Evolutionary conservation across 2,113 vertebrate genomes (phyloP).

Genomic region (Takifugu bimaculatus): DNA sequence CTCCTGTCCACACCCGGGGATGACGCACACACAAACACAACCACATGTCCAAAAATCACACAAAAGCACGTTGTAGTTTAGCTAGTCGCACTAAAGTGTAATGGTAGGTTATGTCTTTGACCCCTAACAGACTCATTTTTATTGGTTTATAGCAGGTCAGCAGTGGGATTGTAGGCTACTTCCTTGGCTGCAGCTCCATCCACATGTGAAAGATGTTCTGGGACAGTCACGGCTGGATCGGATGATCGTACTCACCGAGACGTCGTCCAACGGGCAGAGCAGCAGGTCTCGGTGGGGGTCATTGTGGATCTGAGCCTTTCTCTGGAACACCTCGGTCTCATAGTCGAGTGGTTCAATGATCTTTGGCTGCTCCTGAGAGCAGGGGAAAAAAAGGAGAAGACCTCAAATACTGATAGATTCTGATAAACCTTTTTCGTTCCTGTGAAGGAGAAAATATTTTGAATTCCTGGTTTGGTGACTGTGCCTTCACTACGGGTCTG

Average conservation of each 20-base stretch:
- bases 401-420: background rate
- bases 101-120: no score
- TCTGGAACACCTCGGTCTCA: constrained; percentile 90
- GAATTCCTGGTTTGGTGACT: background rate
- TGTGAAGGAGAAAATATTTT: background rate
- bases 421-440: no score
- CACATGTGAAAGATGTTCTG: background rate
- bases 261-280: constrained; percentile 91
- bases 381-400: background rate
- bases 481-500: background rate
- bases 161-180: no score
- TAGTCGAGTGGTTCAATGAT: constrained; percentile 96
- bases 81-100: no score
- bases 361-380: constrained; percentile 87
- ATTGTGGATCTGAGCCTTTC: constrained; percentile 94
- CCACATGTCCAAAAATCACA: background rate
- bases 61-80: no score
- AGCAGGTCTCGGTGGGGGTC: constrained; percentile 94
- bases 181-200: no score
- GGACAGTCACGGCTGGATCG: background rate
- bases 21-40: background rate
- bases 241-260: constrained; percentile 80
- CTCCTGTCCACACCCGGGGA: constrained; percentile 69
- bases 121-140: background rate
- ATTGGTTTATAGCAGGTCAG: background rate